Base-by-base conservation (phyloP, 2,113 vertebrate genomes). In the Antennarius striatus region DNA sequence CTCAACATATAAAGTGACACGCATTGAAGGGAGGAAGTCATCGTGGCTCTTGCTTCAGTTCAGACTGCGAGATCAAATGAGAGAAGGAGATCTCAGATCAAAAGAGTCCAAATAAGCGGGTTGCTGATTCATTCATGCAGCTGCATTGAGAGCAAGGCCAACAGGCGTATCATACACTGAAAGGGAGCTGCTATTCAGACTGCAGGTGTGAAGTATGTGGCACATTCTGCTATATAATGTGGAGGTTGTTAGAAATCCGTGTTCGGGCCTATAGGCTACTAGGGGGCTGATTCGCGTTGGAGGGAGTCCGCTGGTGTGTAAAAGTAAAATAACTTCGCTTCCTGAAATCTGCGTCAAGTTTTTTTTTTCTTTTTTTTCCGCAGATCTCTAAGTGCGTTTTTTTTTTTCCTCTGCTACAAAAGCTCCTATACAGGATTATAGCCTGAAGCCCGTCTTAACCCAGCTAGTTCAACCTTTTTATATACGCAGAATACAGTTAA, bases 121-220 rank as follows among this genome's bases (percentile, higher is more conserved):
- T 93, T 92, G 91, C 93, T 93, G 92, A 93, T 92, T 95, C 93
- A 95, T 94, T 95, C 93, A 93, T 88, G 94, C 94, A 96, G 94
- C 94, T 95, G 94, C 93, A 95, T 94, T 94, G 94, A 95, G 94
- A 91, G 88, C 92, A 92, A 91, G 94, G 94, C 95, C 96, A 98
- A 96, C 96, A 96, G 96, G 96, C 95, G 96, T 95, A 95, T 96
- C 95, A 93, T 91, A 89, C 92, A 90, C 91, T 95, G 94, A 98
- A 96, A 95, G 94, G 93, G 91, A 86, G 91, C 90, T 91, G 92
- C 96, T 94, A 97, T 98, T 99, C 96, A 98, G 91, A 87, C 90
- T 94, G 98, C 98, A 99, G 96, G 98, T 99, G 97, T 96, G 94
- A 96, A 94, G 93, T 94, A 93, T 94, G 95, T 92, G 90, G 92